Conservation (phyloP, 2,797 vertebrate genomes). For the Rhadinocentrus ornatus region DNA sequence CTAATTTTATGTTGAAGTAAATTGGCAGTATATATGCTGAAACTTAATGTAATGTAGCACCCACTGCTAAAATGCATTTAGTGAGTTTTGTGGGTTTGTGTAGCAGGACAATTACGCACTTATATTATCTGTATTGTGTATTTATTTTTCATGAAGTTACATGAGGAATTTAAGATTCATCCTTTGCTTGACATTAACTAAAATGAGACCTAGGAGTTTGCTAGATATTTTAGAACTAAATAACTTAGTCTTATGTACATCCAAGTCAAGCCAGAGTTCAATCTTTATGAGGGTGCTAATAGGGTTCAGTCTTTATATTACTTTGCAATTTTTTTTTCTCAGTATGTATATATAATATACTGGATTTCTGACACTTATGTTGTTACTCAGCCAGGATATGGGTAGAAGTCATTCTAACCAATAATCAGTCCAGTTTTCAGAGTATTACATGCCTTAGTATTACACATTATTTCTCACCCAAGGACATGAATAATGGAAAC, state of each 20-base stretch:
- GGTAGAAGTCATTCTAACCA: neutral
- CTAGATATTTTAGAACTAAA: neutral
- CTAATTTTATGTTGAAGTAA: constrained; percentile 32
- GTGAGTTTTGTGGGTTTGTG: constrained; percentile 7
- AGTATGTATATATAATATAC: neutral
- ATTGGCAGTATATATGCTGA: constrained; percentile 15
- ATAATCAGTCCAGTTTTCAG: neutral
- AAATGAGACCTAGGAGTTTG: neutral
- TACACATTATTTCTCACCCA: neutral
- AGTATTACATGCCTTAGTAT: neutral
- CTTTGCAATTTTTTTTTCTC: neutral
- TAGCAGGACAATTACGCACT: neutral
- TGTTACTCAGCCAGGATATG: neutral
- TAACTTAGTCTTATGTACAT: constrained; percentile 23
- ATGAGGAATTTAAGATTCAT: constrained; percentile 10
- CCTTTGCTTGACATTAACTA: constrained; percentile 14
- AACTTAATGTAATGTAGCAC: constrained; percentile 12
- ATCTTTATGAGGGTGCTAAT: constrained; percentile 18
- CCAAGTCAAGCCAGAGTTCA: constrained; percentile 10
- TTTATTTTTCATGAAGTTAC: neutral
- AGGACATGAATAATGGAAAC: neutral
- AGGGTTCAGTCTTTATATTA: constrained; percentile 12
- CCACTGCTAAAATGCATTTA: neutral
- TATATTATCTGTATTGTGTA: neutral
- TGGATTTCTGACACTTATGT: neutral